phyloP scores from a whole-genome alignment of 2,113 vertebrate species.

The Atherinomorus stipes region DNA sequence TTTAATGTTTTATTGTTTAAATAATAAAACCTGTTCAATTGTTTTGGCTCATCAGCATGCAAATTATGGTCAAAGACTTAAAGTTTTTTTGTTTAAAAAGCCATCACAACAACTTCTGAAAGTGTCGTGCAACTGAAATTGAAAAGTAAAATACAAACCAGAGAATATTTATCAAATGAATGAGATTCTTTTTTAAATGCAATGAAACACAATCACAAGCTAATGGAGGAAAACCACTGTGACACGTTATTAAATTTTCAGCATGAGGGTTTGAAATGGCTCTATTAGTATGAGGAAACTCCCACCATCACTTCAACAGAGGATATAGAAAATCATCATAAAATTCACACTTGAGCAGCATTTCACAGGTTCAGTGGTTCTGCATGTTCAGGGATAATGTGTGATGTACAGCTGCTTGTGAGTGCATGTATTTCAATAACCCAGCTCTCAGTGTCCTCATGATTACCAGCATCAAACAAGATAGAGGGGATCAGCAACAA shows the following conservation, averaged over 20 bases:
- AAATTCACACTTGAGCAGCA: slow-evolving; percentile 46
- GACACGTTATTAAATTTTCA: background rate
- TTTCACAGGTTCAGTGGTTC: slow-evolving; percentile 60
- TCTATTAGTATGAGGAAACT: slow-evolving; percentile 17
- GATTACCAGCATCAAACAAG: slow-evolving; percentile 11
- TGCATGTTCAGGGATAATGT: slow-evolving; percentile 36
- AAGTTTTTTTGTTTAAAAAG: too few relatives aligned
- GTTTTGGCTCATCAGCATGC: too few relatives aligned
- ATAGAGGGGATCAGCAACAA: background rate
- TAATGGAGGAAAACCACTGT: background rate
- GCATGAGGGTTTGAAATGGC: background rate
- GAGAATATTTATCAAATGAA: too few relatives aligned
- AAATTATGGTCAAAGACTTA: too few relatives aligned
- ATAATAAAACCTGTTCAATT: too few relatives aligned
- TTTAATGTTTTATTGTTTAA: too few relatives aligned
- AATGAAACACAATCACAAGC: background rate
- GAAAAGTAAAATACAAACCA: too few relatives aligned
- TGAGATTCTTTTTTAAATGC: too few relatives aligned
- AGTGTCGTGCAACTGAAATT: too few relatives aligned
- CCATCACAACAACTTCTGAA: too few relatives aligned
- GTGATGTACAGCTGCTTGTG: slow-evolving; percentile 23
- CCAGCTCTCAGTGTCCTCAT: slow-evolving; percentile 6
- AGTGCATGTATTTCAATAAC: slow-evolving; percentile 16
- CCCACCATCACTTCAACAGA: slow-evolving; percentile 11
- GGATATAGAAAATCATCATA: slow-evolving; percentile 32